Base-by-base conservation (phyloP, 1,140 invertebrate genomes). In the Hermatobates lingyangjiaoensis region DNA sequence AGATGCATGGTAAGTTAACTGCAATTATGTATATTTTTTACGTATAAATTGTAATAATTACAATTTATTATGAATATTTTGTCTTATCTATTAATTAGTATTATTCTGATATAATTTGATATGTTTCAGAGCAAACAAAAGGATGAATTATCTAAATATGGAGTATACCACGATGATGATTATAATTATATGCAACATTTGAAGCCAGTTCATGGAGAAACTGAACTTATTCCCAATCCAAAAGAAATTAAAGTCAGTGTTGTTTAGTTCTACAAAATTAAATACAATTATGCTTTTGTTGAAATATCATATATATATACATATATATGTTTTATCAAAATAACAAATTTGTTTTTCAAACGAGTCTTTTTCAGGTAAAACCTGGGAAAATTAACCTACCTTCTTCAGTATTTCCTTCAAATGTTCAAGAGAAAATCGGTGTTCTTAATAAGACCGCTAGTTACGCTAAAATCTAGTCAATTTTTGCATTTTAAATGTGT, bases 121-220 rank as follows among this genome's bases (percentile, higher is more conserved):
- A 34, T 7, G 7, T 34, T 34, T 34, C 28, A 34, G 28, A 34
- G 15, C 28, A 34, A 34, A 34, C 76, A 78, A 50, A 77, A 74
- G 60, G 80, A 88, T 60, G 86, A 94, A 60, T 78, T 87, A 59
- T 66, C 73, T 25, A 91, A 93, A 66, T 95, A 79, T 76, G 92
- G 91, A n/a, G 81, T 97, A 48, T 93, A 83, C 64, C 96, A 80
- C 68, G 89, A 96, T 63, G 91, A 98, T 69, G 86, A 95, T 57
- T 97, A 95, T 63, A 77, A 97, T 63, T 98, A 98, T 63, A 66
- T 96, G 54, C 86, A 96, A 66, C 90, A 97, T 74, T 70, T 98
- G 45, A 79, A 77, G 61, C 81, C 87, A 59, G 44, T 38, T 15
- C n/a, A 23, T 20, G 23, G 44, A 3, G 2, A 34, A 18, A 44